Evolutionary conservation across 2,797 vertebrate species (phyloP), one percentile per base, ranked within the genome.

Genomic region (Caiman crocodilus): DNA sequence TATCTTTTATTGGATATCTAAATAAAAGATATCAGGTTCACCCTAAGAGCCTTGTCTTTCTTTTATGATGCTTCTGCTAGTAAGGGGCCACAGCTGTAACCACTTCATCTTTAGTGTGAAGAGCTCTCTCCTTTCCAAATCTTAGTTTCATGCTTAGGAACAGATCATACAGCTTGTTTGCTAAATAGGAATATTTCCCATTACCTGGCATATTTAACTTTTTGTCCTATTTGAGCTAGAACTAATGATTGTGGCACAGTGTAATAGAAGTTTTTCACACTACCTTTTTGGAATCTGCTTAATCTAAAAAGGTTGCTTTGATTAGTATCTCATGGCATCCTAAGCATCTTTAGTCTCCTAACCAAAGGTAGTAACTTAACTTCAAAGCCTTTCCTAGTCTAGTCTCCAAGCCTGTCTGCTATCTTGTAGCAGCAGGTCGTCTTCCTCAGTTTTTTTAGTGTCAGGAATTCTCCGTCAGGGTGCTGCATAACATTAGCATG

Each of bases 141-240:
- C 9, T 10, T 3, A 0, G 1, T 50, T 90, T 67, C 10, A 11
- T 23, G 7, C 7, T 84, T 84, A 21, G 1, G 18, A 35, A 14
- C 1, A 13, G 10, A 1, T 81, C 2, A 3, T 50, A 50, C 42
- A 50, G 42, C 42, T 50, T 50, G 42, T 50, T 50, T 50, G 42
- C 42, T 50, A 3, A 50, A 50, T 50, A 50, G 42, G 42, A 50
- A 50, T 50, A 50, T 9, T 50, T 50, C 42, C 42, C 42, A 50
- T 42, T 42, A 71, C 21, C 4, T 2, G 3, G 32, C 12, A 61
- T 25, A 56, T 7, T 26, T 7, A 15, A 0, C 10, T 30, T 75
- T 0, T 11, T 16, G 15, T 17, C 4, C 21, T 58, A 84, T 89
- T 58, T 28, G 28, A 87, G 23, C 28, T 75, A 11, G 2, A 15